Evolutionary conservation across 2,888 invertebrate species (phyloP), one percentile per base, ranked within the genome.

Genomic region (Drepanosiphum platanoidis): DNA sequence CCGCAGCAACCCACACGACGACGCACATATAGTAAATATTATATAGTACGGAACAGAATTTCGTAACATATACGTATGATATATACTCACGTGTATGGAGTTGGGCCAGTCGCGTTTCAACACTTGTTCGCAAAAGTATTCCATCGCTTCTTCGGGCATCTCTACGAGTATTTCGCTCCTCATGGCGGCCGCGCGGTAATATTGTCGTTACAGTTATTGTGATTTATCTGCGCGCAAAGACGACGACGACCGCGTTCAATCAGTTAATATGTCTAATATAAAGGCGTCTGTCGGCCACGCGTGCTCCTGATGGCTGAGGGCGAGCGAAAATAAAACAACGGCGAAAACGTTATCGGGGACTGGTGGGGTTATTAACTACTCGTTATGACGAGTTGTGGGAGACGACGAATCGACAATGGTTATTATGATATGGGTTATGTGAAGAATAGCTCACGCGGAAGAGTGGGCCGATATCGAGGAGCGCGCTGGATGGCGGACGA

Each of bases 51-150:
- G n/a, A n/a, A n/a, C n/a, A n/a, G n/a, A n/a, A n/a, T n/a, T n/a
- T n/a, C n/a, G n/a, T n/a, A n/a, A n/a, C n/a, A n/a, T n/a, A n/a
- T n/a, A n/a, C n/a, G n/a, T n/a, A n/a, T n/a, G n/a, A n/a, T n/a
- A n/a, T n/a, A 71, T 58, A 84, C 86, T 86, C n/a, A 86, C 86
- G 42, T 86, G 86, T 13, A 86, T 86, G 36, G 70, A 74, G 52
- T 83, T 75, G 1, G 86, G 86, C 86, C 86, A 86, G 58, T 86
- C 84, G 32, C 70, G 68, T 83, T 86, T 86, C 64, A 86, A 46
- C 13, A 83, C 83, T 39, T 68, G n/a, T 84, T 86, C 86, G 32
- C 86, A 86, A 27, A 86, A 86, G 30, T 86, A 83, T 46, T 86
- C 86, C 64, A 70, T 75, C 0, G n/a, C n/a, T 15, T 77, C 71